Percentiles rank a stretch among this genome's conserved stretches.
phyloP scores from a whole-genome alignment of 2,113 vertebrate species.

The Mionectes macconnelli region DNA sequence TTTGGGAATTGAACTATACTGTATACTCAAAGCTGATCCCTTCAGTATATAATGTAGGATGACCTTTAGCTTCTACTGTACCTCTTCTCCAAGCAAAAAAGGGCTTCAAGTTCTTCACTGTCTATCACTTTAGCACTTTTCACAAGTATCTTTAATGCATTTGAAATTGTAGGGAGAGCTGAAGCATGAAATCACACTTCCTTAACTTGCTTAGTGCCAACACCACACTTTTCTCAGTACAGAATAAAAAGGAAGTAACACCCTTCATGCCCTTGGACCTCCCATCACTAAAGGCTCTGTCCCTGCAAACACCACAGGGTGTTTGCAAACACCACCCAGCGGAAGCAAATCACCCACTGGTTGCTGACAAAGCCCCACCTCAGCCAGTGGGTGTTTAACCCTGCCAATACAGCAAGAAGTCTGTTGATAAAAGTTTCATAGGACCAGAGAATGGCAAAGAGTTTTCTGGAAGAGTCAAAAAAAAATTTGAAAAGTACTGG shows the following conservation, averaged over 20 bases:
- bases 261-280: background rate
- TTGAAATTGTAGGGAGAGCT: background rate
- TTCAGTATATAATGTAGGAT: background rate
- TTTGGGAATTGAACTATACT: background rate
- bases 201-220: background rate
- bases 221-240: background rate
- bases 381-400: background rate
- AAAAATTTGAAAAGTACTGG: background rate
- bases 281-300: background rate
- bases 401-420: background rate
- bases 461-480: background rate
- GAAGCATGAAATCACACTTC: constrained; percentile 26
- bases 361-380: background rate
- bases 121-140: constrained; percentile 18
- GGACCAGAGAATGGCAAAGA: background rate
- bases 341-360: background rate
- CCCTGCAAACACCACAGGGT: background rate
- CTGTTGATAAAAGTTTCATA: background rate
- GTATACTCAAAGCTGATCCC: background rate
- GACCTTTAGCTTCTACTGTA: background rate
- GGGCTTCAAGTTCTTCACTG: background rate
- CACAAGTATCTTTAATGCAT: background rate
- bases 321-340: too few species aligned
- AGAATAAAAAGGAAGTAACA: background rate
- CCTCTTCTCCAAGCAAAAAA: background rate